Base-by-base conservation (phyloP, 2,113 vertebrate species). In the Vidua macroura region DNA sequence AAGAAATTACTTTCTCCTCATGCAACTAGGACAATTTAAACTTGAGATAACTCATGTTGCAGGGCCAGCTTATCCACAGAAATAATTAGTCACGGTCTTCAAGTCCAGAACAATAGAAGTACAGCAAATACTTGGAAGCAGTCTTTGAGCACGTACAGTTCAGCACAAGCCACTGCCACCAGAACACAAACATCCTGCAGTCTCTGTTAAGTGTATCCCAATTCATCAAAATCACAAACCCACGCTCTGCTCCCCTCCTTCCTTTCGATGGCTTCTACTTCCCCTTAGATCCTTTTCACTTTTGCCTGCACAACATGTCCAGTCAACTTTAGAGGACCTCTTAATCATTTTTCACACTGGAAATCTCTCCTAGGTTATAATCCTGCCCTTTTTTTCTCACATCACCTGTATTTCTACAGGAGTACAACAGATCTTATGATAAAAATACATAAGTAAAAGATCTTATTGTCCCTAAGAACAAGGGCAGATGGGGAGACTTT, bases 231-330 rank as follows among this genome's bases (percentile, higher is more conserved):
- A 39, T 4, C 37, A 85, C 62, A 62, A 62, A 24, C 15, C 22
- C 14, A 4, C 14, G 9, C 18, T 55, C 81, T 31, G 21, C 20
- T 72, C 28, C 30, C 10, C 48, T 48, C 31, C 24, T 51, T 27
- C 77, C 31, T 83, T 91, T 58, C 9, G 10, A 28, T 2, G 2
- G 7, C 17, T 88, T 60, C 33, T 44, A 78, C 14, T 16, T 30
- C 13, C 30, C 11, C 24, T 44, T 15, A 11, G 1, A 10, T 19
- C 35, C 16, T 67, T 68, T 60, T 46, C 17, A 30, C 18, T 76
- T 75, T 59, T 5, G 11, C 41, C 28, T 46, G 9, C 7, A 13
- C 39, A 60, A 69, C 14, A 7, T 0, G 0, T 7, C 23, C n/a
- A 64, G 12, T 11, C 33, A 78, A 15, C 17, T 82, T 84, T 12